Conservation (phyloP, 2,797 vertebrate genomes). For the Falco columbarius region DNA sequence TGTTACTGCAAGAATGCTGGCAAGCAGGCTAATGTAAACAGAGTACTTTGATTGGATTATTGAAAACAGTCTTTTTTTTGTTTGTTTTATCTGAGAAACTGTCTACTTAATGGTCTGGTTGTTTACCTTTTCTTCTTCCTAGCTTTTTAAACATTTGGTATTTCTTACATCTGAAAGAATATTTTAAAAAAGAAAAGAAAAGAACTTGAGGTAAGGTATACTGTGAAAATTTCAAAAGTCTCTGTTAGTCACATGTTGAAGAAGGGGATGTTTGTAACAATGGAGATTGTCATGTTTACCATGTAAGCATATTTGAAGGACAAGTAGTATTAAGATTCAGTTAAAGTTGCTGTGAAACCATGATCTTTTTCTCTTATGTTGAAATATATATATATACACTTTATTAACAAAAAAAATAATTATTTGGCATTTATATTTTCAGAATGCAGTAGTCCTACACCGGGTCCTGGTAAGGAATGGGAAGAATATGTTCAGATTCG, state of each 20-base stretch:
- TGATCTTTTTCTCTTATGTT: background rate
- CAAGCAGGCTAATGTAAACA: background rate
- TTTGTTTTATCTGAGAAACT: background rate
- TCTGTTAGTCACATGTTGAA: background rate
- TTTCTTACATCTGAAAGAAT: background rate
- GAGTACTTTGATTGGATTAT: background rate
- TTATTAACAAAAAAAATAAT: background rate
- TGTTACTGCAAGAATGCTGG: background rate
- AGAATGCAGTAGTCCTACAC: conserved; percentile 93
- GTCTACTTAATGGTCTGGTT: background rate
- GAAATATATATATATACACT: background rate
- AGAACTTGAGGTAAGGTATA: background rate
- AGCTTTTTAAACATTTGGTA: background rate
- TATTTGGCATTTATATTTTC: background rate
- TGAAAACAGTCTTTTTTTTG: background rate
- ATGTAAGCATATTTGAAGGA: background rate
- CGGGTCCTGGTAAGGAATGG: conserved; percentile 94
- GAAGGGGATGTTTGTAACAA: background rate
- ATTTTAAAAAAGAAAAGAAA: background rate
- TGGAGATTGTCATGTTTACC: background rate
- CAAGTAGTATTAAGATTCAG: background rate
- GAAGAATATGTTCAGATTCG: conserved; percentile 96
- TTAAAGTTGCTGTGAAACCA: background rate
- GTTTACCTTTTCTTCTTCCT: background rate
- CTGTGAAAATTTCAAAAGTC: background rate